Percentiles rank a stretch among this genome's conserved stretches.
Evolutionary conservation across 2,113 vertebrate species (phyloP).

Genomic region (Hemichromis elongatus): DNA sequence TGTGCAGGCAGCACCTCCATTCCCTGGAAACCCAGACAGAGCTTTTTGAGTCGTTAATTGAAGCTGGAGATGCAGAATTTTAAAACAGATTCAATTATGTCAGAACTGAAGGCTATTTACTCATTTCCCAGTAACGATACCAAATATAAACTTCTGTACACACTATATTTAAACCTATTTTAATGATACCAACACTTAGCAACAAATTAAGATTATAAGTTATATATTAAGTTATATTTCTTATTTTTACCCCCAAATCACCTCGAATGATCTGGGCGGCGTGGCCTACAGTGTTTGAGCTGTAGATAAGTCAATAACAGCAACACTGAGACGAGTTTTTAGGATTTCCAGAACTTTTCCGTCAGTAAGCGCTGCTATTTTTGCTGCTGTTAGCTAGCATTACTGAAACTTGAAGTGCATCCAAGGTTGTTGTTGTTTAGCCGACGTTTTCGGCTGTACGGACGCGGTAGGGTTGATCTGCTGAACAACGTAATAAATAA

Average conservation of each 20-base stretch:
- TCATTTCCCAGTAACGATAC: accelerated
- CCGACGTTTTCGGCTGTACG: accelerated
- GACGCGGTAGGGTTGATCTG: background rate
- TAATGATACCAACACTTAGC: background rate
- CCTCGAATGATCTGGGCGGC: accelerated
- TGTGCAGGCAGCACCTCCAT: background rate
- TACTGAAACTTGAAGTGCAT: background rate
- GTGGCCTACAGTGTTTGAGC: background rate
- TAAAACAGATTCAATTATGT: background rate
- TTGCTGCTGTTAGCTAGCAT: background rate
- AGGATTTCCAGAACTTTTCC: background rate
- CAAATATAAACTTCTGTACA: background rate
- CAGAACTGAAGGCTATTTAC: background rate
- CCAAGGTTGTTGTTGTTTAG: background rate
- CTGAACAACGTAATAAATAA: background rate
- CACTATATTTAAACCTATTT: background rate
- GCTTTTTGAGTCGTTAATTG: background rate
- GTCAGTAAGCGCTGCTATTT: background rate
- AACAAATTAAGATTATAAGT: no score
- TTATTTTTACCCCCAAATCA: background rate
- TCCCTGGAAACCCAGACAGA: background rate
- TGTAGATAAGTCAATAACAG: background rate
- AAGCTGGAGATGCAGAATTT: background rate
- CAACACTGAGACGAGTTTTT: background rate
- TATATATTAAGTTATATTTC: no score